phyloP scores from a whole-genome alignment of 2,888 invertebrate genomes.

The Leucozona laternaria region DNA sequence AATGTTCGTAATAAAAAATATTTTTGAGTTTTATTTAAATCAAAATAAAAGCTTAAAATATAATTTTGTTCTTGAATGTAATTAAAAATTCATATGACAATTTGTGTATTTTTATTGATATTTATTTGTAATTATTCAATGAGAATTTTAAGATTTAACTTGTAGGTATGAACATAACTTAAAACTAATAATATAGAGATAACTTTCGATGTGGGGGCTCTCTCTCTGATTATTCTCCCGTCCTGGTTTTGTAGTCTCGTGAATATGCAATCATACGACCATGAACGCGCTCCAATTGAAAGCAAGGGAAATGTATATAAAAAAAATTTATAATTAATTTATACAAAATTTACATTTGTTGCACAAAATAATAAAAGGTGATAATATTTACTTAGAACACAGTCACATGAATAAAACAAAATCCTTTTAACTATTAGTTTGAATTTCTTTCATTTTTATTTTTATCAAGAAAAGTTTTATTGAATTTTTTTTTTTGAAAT shows the following conservation, averaged over 20 bases:
- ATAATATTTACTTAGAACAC: background rate
- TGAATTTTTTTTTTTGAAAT: slow-evolving; percentile 72
- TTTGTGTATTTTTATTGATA: too few species aligned
- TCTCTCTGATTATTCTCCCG: background rate
- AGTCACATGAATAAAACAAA: slow-evolving; percentile 58
- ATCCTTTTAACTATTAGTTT: slow-evolving; percentile 70
- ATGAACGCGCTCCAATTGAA: background rate
- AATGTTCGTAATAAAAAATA: too few species aligned
- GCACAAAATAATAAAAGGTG: background rate
- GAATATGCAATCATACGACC: background rate
- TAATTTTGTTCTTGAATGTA: too few species aligned
- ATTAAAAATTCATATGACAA: too few species aligned
- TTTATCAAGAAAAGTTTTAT: slow-evolving; percentile 75
- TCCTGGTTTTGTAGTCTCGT: background rate
- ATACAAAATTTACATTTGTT: background rate
- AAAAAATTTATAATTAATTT: background rate
- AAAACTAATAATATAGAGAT: background rate
- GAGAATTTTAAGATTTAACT: too few species aligned
- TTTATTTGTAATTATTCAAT: too few species aligned
- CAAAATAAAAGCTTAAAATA: too few species aligned
- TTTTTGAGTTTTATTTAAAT: too few species aligned
- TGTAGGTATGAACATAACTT: background rate
- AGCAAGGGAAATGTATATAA: background rate
- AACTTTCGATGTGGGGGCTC: background rate
- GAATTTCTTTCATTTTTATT: slow-evolving; percentile 75